phyloP scores from a whole-genome alignment of 2,113 vertebrate species.

The Cyprinus carpio region DNA sequence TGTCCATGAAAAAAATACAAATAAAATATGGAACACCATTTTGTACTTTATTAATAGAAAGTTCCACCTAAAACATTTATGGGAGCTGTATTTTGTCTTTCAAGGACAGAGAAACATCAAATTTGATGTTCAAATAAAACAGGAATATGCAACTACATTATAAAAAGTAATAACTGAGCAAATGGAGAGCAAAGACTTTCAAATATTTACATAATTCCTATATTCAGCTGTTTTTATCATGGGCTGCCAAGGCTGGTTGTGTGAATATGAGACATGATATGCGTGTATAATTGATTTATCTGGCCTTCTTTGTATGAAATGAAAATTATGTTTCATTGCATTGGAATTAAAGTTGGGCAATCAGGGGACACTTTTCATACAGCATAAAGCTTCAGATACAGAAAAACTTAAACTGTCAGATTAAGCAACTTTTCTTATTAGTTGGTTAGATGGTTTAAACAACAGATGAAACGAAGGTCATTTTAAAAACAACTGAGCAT shows the following conservation, averaged over 20 bases:
- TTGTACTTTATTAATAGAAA: background rate
- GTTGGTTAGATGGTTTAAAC: background rate
- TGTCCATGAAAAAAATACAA: background rate
- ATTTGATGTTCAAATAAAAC: background rate
- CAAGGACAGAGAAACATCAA: background rate
- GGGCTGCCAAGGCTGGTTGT: too few relatives aligned
- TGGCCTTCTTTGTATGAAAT: too few relatives aligned
- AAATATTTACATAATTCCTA: constrained; percentile 7
- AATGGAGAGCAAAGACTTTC: background rate
- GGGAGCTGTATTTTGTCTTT: background rate
- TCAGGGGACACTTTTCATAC: background rate
- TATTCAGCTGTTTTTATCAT: background rate
- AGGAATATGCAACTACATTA: background rate
- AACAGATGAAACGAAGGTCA: background rate
- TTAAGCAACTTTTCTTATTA: background rate
- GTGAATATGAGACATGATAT: too few relatives aligned
- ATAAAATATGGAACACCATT: background rate
- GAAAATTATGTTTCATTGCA: too few relatives aligned
- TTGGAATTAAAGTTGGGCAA: too few relatives aligned
- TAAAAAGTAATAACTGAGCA: constrained; percentile 5
- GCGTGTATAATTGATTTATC: too few relatives aligned
- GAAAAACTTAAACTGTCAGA: too few relatives aligned
- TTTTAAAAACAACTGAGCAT: background rate
- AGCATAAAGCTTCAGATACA: background rate
- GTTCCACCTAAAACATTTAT: background rate